Base-by-base conservation (phyloP, 2,113 vertebrate species). In the Leptodactylus fuscus region DNA sequence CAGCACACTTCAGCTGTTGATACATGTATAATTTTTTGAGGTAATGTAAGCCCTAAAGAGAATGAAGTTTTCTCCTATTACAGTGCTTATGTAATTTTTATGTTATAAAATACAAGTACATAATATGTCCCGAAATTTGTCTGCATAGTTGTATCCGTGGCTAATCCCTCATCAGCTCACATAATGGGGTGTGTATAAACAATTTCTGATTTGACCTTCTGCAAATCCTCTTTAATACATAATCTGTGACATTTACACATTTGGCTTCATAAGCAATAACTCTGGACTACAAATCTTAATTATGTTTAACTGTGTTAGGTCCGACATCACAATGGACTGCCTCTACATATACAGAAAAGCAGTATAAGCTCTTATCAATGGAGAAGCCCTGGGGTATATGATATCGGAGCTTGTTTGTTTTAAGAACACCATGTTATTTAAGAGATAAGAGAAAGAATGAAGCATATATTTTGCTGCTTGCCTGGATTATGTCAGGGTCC, bases 391-490 rank as follows among this genome's bases (percentile, higher is more conserved):
- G 15, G 15, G 71, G 71, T 24, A 48, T 44, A 48, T 27, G 13
- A 24, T 48, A 36, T 74, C 10, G 22, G 41, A 48, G 11, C 18
- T 5, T 46, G 41, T 41, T 24, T 65, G 55, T 62, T 38, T 41
- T 24, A 55, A 80, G 77, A 58, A 80, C 36, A 58, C 53, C 22
- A 38, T 65, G 78, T 81, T 81, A 20, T 65, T 81, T 22, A 15
- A 13, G 22, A 44, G 55, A 81, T 65, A 81, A 16, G 36, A 27
- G 18, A 24, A 60, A 62, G 8, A 36, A 41, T 36, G n/a, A 8
- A 81, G 36, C n/a, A 34, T 38, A 44, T 20, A 27, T 65, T 15
- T 10, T 65, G 7, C 6, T 24, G 5, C 12, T 58, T 81, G 55
- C 38, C n/a, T 13, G 6, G 55, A 81, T 60, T 46, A 80, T 46